These are phyloP conservation scores for Lota lota DNA, from an alignment of 2,113 vertebrate species.

Conservation along the genomic window DNA sequence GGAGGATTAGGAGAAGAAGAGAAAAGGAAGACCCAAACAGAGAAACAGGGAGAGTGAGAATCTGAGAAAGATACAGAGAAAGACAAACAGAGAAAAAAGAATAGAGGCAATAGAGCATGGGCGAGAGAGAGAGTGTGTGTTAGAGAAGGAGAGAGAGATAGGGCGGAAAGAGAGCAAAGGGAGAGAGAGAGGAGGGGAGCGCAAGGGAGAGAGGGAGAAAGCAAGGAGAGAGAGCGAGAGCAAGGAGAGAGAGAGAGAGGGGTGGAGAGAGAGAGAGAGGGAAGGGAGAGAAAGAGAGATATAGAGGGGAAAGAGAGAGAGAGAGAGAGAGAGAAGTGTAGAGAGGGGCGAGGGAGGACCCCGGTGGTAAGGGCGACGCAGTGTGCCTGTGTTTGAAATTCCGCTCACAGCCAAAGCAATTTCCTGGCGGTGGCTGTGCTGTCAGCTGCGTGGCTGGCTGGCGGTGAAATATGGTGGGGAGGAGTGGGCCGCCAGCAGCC, in stretches of 20 bases:
- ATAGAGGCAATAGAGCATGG: too few species aligned
- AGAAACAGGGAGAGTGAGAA: conserved; percentile 7
- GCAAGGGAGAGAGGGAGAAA: conserved; percentile 9
- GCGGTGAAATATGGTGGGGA: conserved; percentile 96
- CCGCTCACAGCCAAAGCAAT: conserved; percentile 95
- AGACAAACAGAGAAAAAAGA: neutral
- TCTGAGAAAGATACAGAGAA: too few species aligned
- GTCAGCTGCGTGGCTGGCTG: conserved; percentile 95
- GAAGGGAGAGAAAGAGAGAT: conserved; percentile 22
- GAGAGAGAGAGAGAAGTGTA: conserved; percentile 7
- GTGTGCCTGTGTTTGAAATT: conserved; percentile 94
- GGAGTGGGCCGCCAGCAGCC: conserved; percentile 89
- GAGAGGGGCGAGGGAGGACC: conserved; percentile 50
- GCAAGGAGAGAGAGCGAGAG: conserved; percentile 18
- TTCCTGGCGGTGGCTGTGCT: conserved; percentile 94
- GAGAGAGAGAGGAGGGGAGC: conserved; percentile 6
- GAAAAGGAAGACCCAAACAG: conserved; percentile 7
- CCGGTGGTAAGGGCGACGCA: conserved; percentile 67
- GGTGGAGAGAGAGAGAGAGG: conserved; percentile 35
- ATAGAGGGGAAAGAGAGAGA: conserved; percentile 22
- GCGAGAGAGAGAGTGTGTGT: too few species aligned
- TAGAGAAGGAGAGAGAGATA: too few species aligned
- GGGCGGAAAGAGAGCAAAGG: neutral
- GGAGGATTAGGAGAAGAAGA: conserved; percentile 33
- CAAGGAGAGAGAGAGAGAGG: conserved; percentile 51